Conservation (phyloP, 2,888 invertebrate genomes). For the Embidobia sp. region DNA sequence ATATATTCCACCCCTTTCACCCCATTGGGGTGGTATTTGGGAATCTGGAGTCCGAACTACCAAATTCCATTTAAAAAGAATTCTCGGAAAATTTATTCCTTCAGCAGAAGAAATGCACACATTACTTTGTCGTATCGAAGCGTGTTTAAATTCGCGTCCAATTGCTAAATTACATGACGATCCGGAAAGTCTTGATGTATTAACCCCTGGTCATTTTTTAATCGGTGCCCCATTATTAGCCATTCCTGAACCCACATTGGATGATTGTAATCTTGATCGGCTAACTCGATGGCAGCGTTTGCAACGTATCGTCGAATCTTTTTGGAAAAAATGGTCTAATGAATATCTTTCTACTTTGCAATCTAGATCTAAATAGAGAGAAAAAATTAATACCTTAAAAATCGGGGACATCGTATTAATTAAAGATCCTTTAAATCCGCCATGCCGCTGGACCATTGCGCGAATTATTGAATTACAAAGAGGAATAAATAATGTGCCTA, state of each 20-base stretch:
- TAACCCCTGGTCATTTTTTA: neutral
- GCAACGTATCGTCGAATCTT: neutral
- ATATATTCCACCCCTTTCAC: slow-evolving; percentile 60
- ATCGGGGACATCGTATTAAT: neutral
- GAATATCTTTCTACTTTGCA: neutral
- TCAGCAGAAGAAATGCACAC: slow-evolving; percentile 11
- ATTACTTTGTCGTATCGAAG: slow-evolving; percentile 5
- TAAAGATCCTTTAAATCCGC: slow-evolving; percentile 2
- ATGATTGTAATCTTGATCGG: neutral
- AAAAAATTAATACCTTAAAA: neutral
- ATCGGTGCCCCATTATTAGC: neutral
- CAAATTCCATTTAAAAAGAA: slow-evolving; percentile 66
- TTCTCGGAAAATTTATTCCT: slow-evolving; percentile 41
- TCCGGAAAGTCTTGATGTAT: neutral
- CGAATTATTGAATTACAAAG: neutral
- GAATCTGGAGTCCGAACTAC: slow-evolving; percentile 68
- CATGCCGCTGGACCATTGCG: neutral
- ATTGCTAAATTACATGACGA: neutral
- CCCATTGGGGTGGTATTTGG: slow-evolving; percentile 70
- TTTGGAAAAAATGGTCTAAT: neutral
- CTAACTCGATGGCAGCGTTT: neutral
- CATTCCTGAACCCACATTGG: neutral
- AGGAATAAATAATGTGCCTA: neutral
- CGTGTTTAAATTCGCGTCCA: slow-evolving; percentile 7
- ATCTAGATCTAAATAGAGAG: neutral